These are phyloP conservation scores for Drosophila tani DNA, from an alignment of 1,140 invertebrate genomes.

Conservation along the genomic window DNA sequence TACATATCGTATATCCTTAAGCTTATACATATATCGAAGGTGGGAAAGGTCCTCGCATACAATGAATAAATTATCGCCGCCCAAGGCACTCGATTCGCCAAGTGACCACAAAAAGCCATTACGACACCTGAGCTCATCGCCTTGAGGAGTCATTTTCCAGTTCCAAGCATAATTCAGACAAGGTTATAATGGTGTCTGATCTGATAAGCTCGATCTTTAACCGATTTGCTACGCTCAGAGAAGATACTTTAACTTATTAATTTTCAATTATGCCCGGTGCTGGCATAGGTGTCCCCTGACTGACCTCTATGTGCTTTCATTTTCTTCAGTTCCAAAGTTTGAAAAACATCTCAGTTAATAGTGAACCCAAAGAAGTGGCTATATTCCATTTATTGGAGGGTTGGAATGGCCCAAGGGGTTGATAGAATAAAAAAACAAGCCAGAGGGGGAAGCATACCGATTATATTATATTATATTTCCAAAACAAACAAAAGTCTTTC, in stretches of 20 bases:
- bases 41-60: conserved; percentile 17
- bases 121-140: conserved; percentile 6
- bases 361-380: neutral
- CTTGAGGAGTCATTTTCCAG: neutral
- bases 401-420: neutral
- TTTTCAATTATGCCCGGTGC: neutral
- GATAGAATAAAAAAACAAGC: conserved; percentile 2
- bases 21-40: conserved; percentile 4
- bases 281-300: neutral
- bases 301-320: neutral
- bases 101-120: conserved; percentile 37
- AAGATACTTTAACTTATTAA: neutral
- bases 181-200: neutral
- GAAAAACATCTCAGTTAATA: neutral
- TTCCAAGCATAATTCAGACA: neutral
- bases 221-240: neutral
- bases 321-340: neutral
- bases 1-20: conserved; percentile 2
- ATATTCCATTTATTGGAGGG: neutral
- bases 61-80: conserved; percentile 43
- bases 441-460: neutral
- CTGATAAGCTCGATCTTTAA: neutral
- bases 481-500: neutral
- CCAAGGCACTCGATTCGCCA: conserved; percentile 19
- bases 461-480: neutral